These are phyloP conservation scores for Xestia ashworthii DNA, from an alignment of 2,888 invertebrate genomes.

Conservation along the genomic window DNA sequence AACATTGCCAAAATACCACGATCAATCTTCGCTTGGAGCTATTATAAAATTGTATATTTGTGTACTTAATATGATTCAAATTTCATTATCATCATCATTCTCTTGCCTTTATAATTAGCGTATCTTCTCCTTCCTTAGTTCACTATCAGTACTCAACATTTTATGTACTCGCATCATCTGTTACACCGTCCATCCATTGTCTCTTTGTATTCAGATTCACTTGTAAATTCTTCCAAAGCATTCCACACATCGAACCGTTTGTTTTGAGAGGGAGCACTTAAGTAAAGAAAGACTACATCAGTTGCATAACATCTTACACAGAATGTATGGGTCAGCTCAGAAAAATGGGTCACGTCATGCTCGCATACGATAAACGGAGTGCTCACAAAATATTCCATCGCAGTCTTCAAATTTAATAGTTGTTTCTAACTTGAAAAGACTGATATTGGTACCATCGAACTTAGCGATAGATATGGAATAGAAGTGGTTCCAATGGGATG, in stretches of 20 bases:
- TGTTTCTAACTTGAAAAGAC: conserved; percentile 24
- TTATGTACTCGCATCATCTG: not conserved
- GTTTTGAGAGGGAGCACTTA: conserved; percentile 46
- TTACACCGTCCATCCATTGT: not conserved
- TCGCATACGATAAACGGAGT: conserved; percentile 38
- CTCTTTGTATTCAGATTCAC: not conserved
- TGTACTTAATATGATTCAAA: not conserved
- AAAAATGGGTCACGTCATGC: conserved; percentile 59
- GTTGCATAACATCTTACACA: conserved; percentile 53
- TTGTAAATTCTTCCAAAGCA: not conserved
- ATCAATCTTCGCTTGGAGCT: not conserved
- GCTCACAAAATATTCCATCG: conserved; percentile 35
- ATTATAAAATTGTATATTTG: not conserved
- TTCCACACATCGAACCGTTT: conserved; percentile 28
- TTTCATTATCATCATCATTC: not conserved
- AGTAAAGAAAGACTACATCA: conserved; percentile 51
- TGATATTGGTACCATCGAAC: conserved; percentile 10
- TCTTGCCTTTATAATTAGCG: not conserved
- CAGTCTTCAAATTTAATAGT: conserved; percentile 52
- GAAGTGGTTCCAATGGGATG: not conserved
- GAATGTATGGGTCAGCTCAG: conserved; percentile 58
- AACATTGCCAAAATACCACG: not conserved
- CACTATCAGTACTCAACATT: not conserved
- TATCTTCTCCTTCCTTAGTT: not conserved
- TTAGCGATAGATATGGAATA: not conserved